Evolutionary conservation across 2,797 vertebrate genomes (phyloP), one percentile per base, ranked within the genome.

Genomic region (Pteropus rufus): DNA sequence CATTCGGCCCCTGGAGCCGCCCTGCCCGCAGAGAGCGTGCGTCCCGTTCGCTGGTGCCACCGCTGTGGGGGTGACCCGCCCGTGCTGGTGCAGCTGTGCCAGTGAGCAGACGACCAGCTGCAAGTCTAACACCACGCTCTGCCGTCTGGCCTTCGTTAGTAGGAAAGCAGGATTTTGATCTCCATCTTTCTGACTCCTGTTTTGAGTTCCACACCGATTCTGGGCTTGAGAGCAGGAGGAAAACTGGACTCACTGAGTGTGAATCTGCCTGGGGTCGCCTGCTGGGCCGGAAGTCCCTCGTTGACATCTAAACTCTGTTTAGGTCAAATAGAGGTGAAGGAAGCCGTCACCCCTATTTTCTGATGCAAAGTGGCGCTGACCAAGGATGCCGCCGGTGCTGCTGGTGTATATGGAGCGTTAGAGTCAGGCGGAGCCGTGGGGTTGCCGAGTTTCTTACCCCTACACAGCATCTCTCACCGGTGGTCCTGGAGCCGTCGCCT

Each of bases 31-130:
- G 46, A 10, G 23, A 54, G 34, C 18, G 7, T 58, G 21, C 2
- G 4, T 26, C 36, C 12, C 7, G 0, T 65, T 36, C 67, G 11
- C 62, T 29, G 21, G 21, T 21, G 15, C 39, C 52, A 10, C 9
- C 3, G 11, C 36, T 3, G 0, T 11, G 3, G 26, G 34, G 46
- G 1, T 10, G 10, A 1, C 36, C 52, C 1, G 0, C 56, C 64
- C 18, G 7, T 31, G 7, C 72, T 16, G 52, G 21, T 60, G 21
- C 46, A 49, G 18, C 72, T 19, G 4, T 39, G n/a, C 62, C 72
- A 29, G 34, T 19, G 58, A 83, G 24, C n/a, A 49, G 18, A 80
- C 29, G 77, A 0, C 34, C 77, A 44, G 26, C 87, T 49, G 31
- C 82, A 85, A 4, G 41, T 58, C 16, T 29, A 26, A 82, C 69